These are phyloP conservation scores for Ginglymostoma cirratum DNA, from an alignment of 2,113 vertebrate genomes.

Conservation along the genomic window DNA sequence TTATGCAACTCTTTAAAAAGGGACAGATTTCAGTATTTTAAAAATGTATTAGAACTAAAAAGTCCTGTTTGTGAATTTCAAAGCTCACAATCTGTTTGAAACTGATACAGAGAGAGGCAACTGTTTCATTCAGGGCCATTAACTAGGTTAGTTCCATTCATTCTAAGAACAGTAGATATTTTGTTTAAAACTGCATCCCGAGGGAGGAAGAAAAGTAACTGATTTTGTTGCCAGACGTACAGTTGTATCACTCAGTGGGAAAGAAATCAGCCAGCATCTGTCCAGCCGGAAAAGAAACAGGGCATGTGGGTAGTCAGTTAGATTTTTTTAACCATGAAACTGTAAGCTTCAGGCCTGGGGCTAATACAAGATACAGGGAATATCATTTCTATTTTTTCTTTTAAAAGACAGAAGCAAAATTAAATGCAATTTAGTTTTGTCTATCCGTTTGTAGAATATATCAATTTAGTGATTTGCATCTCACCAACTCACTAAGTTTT, in stretches of 20 bases:
- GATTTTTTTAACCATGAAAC: background rate
- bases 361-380: background rate
- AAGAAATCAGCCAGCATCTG: background rate
- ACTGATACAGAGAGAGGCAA: background rate
- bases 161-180: background rate
- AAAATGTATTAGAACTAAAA: background rate
- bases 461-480: background rate
- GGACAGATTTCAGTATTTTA: background rate
- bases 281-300: background rate
- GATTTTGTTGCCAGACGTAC: background rate
- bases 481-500: background rate
- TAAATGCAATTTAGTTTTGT: background rate
- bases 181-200: background rate
- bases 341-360: background rate
- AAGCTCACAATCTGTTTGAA: background rate
- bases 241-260: background rate
- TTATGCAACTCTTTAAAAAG: background rate
- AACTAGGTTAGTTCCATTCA: background rate
- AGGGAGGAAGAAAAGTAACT: background rate
- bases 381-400: background rate
- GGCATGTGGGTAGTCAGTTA: background rate
- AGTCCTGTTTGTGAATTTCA: background rate
- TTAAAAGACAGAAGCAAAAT: background rate
- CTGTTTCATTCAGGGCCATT: background rate
- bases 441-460: background rate